phyloP scores from a whole-genome alignment of 1,140 invertebrate genomes.

The Drosophila baimaii region DNA sequence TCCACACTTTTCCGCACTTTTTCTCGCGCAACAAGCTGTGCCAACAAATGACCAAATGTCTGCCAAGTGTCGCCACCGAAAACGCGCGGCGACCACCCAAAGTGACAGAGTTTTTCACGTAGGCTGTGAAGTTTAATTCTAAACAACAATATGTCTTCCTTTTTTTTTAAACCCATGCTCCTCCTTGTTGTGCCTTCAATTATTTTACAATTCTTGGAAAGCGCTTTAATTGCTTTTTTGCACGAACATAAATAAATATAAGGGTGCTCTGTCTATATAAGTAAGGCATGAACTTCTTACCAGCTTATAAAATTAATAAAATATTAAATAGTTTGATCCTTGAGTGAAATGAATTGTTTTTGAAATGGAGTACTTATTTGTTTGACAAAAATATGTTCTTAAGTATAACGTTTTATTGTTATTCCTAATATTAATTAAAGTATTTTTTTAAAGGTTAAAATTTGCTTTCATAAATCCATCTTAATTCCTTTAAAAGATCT shows the following conservation, averaged over 20 bases:
- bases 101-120: constrained; percentile 25
- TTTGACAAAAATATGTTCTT: too few species aligned
- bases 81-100: constrained; percentile 61
- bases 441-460: not conserved
- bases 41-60: constrained; percentile 81
- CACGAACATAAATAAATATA: constrained; percentile 9
- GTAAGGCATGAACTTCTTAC: too few species aligned
- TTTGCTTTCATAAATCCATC: not conserved
- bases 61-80: constrained; percentile 64
- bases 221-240: constrained; percentile 4
- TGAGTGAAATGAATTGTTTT: too few species aligned
- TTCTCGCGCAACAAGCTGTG: constrained; percentile 64
- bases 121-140: constrained; percentile 38
- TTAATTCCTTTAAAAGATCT: not conserved
- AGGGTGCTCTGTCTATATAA: not conserved
- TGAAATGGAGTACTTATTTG: not conserved
- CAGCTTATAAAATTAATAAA: not conserved
- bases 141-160: constrained; percentile 34
- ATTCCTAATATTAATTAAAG: not conserved
- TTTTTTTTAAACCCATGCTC: not conserved
- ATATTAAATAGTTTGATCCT: not conserved
- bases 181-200: constrained; percentile 13
- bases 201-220: not conserved
- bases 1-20: constrained; percentile 41
- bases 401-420: not conserved